Conservation (phyloP, 1,140 invertebrate genomes). For the Drosophila nebulosa region DNA sequence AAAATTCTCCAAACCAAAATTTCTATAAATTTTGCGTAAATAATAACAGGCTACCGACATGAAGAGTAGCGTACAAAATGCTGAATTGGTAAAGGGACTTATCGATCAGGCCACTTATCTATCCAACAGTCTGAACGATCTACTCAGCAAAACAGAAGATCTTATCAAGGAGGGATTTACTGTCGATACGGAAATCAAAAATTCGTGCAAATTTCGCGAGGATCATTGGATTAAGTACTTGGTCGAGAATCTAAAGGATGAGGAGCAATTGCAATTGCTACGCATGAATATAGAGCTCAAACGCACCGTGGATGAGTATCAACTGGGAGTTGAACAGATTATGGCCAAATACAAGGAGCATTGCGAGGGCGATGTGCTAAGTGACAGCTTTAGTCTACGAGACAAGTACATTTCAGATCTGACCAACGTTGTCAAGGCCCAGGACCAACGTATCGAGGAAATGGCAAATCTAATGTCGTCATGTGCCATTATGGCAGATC, state of each 20-base stretch:
- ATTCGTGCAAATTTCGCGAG: constrained; percentile 31
- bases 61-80: constrained; percentile 11
- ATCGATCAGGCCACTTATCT: constrained; percentile 10
- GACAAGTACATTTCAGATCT: constrained; percentile 38
- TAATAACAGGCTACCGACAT: not conserved
- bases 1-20: not conserved
- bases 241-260: constrained; percentile 27
- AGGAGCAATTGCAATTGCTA: constrained; percentile 33
- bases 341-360: constrained; percentile 53
- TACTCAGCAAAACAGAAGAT: constrained; percentile 12
- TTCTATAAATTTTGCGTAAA: not conserved
- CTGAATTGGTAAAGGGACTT: not conserved
- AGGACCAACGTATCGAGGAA: constrained; percentile 44
- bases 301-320: constrained; percentile 34
- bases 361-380: constrained; percentile 23
- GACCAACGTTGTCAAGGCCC: constrained; percentile 14
- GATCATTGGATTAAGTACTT: constrained; percentile 50
- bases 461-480: constrained; percentile 44
- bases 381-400: constrained; percentile 25
- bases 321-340: constrained; percentile 25
- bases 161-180: constrained; percentile 20
- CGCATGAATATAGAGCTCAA: constrained; percentile 57
- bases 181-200: constrained; percentile 18
- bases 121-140: constrained; percentile 10
- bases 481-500: constrained; percentile 30